Evolutionary conservation across 2,888 invertebrate genomes (phyloP), one percentile per base, ranked within the genome.

Genomic region (Sepiola atlantica): DNA sequence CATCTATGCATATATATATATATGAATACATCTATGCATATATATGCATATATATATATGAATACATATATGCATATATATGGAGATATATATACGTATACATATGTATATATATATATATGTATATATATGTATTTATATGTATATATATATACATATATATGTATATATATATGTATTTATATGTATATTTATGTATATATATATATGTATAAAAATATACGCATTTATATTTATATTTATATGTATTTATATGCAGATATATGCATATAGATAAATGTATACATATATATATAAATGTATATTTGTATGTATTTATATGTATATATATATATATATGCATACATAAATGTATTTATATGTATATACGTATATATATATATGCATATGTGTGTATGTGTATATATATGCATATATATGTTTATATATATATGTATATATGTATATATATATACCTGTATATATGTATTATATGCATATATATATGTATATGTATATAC

Each of bases 181-280:
- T 32, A 35, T 14, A 90, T 90, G 16, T 90, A 90, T 28, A 32
- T 16, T 6, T 16, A 32, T 14, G 16, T 90, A 90, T 90, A 90
- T 90, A 90, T 90, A 90, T 90, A 90, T 28, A 90, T n/a, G 28
- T 90, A 90, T 90, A 90, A 21, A 90, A 21, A 90, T 90, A 90
- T n/a, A 90, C 18, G 28, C 28, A 90, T n/a, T 21, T 90, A 90
- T 90, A 28, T 32, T 21, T 32, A 32, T 18, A 32, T 35, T 12
- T 28, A 90, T 14, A n/a, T 35, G 6, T 90, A 32, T 35, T 8
- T 35, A 16, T 28, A 90, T 18, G 28, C n/a, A 90, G 3, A 90
- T n/a, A 35, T 90, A 16, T 90, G 16, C 28, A n/a, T 18, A n/a
- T 35, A 90, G 1, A 90, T 35, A 90, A 6, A 90, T 35, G 16